phyloP scores from a whole-genome alignment of 2,797 vertebrate genomes.

The Lagodon rhomboides region DNA sequence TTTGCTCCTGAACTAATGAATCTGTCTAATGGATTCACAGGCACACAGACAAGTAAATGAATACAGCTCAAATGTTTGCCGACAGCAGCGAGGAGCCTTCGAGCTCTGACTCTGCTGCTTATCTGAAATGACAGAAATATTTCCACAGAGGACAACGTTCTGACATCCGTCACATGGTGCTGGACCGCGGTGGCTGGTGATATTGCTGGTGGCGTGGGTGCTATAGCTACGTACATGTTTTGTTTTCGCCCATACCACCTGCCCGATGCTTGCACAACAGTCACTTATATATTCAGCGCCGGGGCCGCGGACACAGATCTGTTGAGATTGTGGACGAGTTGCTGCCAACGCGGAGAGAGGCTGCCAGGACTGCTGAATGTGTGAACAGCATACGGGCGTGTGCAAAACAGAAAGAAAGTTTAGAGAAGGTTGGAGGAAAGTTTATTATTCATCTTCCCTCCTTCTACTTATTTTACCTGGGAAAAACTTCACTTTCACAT shows the following conservation, averaged over 20 bases:
- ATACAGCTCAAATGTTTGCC: slow-evolving; percentile 18
- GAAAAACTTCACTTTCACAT: slow-evolving; percentile 60
- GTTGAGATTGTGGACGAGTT: slow-evolving; percentile 46
- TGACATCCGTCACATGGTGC: slow-evolving; percentile 39
- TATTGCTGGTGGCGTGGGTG: slow-evolving; percentile 38
- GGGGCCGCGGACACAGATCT: slow-evolving; percentile 48
- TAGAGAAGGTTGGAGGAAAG: slow-evolving; percentile 43
- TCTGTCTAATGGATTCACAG: slow-evolving; percentile 4
- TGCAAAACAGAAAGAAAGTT: slow-evolving; percentile 42
- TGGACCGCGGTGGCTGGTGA: slow-evolving; percentile 40
- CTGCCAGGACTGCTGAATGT: slow-evolving; percentile 43
- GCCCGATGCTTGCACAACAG: slow-evolving; percentile 14
- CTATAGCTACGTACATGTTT: slow-evolving; percentile 22
- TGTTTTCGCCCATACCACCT: slow-evolving; percentile 37
- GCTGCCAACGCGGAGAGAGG: slow-evolving; percentile 35
- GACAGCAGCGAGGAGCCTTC: slow-evolving; percentile 32
- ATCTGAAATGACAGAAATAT: slow-evolving; percentile 63
- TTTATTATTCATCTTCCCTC: slow-evolving; percentile 53
- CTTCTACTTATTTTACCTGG: slow-evolving; percentile 36
- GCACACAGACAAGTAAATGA: neutral
- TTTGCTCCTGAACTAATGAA: neutral
- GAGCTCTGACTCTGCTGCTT: slow-evolving; percentile 44
- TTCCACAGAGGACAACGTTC: slow-evolving; percentile 37
- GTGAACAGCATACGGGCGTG: slow-evolving; percentile 32
- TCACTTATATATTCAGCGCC: slow-evolving; percentile 11